These are phyloP conservation scores for Nudaria mundana DNA, from an alignment of 2,888 invertebrate genomes.

Conservation along the genomic window DNA sequence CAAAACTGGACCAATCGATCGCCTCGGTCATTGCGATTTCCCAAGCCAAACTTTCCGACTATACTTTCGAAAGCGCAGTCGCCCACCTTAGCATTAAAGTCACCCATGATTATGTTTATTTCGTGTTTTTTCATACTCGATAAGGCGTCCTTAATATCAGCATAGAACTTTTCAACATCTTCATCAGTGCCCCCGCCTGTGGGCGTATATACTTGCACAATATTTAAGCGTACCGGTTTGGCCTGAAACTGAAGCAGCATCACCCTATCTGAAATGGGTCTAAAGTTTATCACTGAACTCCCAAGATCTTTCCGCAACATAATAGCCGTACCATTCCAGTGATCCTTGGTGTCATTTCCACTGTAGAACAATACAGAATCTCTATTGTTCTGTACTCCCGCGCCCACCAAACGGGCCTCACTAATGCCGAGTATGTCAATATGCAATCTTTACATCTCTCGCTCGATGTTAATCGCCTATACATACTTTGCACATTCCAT, in stretches of 20 bases:
- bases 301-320: background rate
- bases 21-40: background rate
- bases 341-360: no score
- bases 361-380: background rate
- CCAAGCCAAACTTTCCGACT: background rate
- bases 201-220: background rate
- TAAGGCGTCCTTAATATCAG: background rate
- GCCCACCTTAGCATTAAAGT: background rate
- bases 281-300: background rate
- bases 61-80: background rate
- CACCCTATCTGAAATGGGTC: background rate
- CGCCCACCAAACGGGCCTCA: background rate
- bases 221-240: background rate
- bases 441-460: background rate
- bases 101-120: background rate
- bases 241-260: background rate
- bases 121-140: background rate
- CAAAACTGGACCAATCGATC: background rate
- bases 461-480: background rate
- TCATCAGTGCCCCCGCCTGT: background rate
- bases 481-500: background rate
- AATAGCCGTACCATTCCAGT: background rate
- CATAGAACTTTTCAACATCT: background rate
- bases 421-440: background rate
- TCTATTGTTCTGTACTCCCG: background rate